Evolutionary conservation across 1,140 invertebrate species (phyloP).

Genomic region (Bombus terrestris): DNA sequence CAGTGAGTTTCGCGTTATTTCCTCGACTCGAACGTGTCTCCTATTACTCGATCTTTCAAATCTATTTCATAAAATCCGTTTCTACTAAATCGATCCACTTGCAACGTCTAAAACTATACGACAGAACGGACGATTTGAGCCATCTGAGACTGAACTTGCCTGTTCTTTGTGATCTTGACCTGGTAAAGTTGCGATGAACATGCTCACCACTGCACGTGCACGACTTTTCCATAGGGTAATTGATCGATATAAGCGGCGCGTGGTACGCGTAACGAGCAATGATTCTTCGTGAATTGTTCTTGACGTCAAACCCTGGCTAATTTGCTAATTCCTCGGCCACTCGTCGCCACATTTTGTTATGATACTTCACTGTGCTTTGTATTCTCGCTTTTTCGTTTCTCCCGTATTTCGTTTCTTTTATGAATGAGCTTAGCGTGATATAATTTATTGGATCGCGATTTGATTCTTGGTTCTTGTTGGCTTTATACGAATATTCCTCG

Average conservation of each 20-base stretch:
- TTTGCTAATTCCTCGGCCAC: neutral
- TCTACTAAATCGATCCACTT: neutral
- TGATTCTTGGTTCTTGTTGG: neutral
- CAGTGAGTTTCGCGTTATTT: slow-evolving; percentile 39
- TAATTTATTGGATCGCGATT: too few species aligned
- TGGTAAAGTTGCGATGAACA: neutral
- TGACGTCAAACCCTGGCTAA: neutral
- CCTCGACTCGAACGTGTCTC: neutral
- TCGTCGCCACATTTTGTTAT: neutral
- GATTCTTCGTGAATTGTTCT: slow-evolving; percentile 25
- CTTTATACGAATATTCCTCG: neutral
- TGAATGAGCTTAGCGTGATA: neutral
- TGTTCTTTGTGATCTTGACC: neutral
- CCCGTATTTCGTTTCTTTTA: neutral
- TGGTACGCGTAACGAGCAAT: neutral
- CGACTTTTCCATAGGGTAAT: slow-evolving; percentile 31
- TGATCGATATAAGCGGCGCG: slow-evolving; percentile 39
- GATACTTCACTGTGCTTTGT: neutral
- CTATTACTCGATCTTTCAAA: neutral
- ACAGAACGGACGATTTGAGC: neutral
- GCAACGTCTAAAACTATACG: neutral
- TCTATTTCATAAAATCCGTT: neutral
- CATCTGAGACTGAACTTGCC: neutral
- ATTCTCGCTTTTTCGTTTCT: neutral
- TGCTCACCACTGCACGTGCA: slow-evolving; percentile 3